A percentile compares a stretch with the other conserved stretches of the same genome.
phyloP scores from a whole-genome alignment of 2,797 vertebrate genomes.

The Cygnus olor region DNA sequence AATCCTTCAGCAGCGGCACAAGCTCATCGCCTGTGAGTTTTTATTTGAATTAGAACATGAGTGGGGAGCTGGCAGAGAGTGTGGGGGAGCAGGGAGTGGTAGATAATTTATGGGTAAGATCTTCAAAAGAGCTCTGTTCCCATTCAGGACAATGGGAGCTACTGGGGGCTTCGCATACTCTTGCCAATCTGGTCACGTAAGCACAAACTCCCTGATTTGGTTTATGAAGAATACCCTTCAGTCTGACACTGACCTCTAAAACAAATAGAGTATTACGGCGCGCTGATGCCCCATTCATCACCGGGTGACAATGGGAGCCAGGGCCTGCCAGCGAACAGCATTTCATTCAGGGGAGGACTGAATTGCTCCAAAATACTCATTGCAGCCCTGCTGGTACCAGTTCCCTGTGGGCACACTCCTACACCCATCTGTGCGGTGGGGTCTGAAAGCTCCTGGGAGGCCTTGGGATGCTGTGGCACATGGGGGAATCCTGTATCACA shows the following conservation, averaged over 20 bases:
- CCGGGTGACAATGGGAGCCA: slow-evolving; percentile 50
- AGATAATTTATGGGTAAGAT: slow-evolving; percentile 55
- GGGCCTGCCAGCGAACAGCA: not conserved
- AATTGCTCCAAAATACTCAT: not conserved
- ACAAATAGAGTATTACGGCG: slow-evolving; percentile 63
- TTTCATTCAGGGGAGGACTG: not conserved
- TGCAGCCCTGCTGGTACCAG: not conserved
- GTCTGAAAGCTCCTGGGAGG: not conserved
- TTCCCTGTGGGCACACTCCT: not conserved
- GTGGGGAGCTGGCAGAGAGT: not conserved
- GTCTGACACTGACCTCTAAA: slow-evolving; percentile 72
- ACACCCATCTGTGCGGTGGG: accelerated
- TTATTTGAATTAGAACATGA: not conserved
- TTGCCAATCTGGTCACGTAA: slow-evolving; percentile 70
- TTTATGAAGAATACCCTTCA: slow-evolving; percentile 67
- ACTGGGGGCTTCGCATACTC: not conserved
- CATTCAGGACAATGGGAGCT: slow-evolving; percentile 49
- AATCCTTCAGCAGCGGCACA: not conserved
- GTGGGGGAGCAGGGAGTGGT: accelerated
- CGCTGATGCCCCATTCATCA: slow-evolving; percentile 69
- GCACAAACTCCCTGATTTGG: slow-evolving; percentile 48
- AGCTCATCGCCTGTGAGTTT: not conserved
- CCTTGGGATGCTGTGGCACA: accelerated
- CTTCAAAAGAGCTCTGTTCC: slow-evolving; percentile 67
- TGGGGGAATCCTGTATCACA: accelerated